Evolutionary conservation across 1,140 invertebrate species (phyloP).

Genomic region (Kradibia gibbosae): DNA sequence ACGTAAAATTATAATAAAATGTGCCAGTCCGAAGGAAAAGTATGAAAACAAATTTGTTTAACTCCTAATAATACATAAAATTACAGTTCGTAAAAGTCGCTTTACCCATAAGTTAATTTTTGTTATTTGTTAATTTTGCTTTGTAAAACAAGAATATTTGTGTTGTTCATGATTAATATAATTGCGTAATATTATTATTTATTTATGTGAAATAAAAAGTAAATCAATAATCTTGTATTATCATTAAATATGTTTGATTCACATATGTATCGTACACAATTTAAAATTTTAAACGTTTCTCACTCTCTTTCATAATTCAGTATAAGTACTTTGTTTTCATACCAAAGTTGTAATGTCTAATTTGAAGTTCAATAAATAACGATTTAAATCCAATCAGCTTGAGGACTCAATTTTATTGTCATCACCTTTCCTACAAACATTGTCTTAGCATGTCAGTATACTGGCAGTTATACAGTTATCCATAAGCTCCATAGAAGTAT

Average conservation of each 20-base stretch:
- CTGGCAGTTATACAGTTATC: conserved; percentile 20
- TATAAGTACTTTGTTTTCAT: conserved; percentile 66
- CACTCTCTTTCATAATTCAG: conserved; percentile 47
- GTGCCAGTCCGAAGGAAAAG: not conserved
- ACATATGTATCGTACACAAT: conserved; percentile 30
- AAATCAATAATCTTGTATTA: conserved; percentile 36
- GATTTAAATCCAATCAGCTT: conserved; percentile 48
- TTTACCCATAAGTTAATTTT: conserved; percentile 34
- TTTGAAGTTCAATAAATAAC: conserved; percentile 69
- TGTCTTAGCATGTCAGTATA: conserved; percentile 31
- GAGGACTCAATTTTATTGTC: conserved; percentile 47
- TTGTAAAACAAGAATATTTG: conserved; percentile 39
- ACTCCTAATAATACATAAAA: conserved; percentile 31
- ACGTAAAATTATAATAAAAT: no score
- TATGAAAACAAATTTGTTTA: conserved; percentile 34
- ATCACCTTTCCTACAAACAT: conserved; percentile 44
- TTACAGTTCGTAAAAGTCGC: conserved; percentile 41
- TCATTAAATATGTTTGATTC: conserved; percentile 44
- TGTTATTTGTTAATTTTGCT: conserved; percentile 50
- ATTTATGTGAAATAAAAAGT: conserved; percentile 35
- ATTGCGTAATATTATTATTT: conserved; percentile 35
- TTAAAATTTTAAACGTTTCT: conserved; percentile 43
- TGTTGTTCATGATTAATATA: conserved; percentile 45
- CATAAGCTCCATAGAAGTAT: conserved; percentile 4
- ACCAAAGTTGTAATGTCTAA: conserved; percentile 71